Evolutionary conservation across 2,797 vertebrate genomes (phyloP).

Genomic region (Varecia variegata): DNA sequence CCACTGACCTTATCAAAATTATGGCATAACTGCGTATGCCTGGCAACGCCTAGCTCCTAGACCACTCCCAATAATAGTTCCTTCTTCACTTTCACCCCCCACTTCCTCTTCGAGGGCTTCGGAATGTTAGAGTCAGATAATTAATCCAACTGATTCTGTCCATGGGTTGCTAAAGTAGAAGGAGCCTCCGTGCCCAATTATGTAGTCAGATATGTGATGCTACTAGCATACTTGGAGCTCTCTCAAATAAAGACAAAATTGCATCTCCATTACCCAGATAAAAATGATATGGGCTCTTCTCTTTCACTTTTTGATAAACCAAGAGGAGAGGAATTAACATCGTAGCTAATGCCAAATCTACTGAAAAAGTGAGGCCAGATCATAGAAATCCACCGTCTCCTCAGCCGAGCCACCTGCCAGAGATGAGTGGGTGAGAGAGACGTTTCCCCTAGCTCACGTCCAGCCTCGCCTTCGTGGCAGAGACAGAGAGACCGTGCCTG

Average conservation of each 20-base stretch:
- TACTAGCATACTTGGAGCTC: not conserved
- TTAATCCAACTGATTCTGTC: not conserved
- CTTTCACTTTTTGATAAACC: not conserved
- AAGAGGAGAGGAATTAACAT: not conserved
- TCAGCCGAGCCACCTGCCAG: not conserved
- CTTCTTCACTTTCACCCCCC: not conserved
- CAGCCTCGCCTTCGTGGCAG: too few relatives aligned
- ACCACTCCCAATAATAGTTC: not conserved
- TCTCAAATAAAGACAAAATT: not conserved
- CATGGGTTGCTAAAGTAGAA: not conserved
- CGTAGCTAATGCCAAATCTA: not conserved
- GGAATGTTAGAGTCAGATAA: not conserved
- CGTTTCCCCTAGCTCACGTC: not conserved
- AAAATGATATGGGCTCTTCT: not conserved
- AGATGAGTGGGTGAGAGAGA: not conserved
- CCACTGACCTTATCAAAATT: not conserved
- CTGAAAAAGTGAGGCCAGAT: not conserved
- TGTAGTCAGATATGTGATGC: not conserved
- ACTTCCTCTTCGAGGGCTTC: not conserved
- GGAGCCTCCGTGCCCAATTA: not conserved
- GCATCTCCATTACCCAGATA: not conserved
- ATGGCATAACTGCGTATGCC: not conserved
- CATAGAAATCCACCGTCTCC: not conserved
- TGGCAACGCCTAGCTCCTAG: fast-evolving
- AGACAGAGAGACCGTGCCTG: not conserved